A percentile compares a stretch with the other conserved stretches of the same genome.
Evolutionary conservation across 2,797 vertebrate genomes (phyloP).

Genomic region (Platyrinchus mystaceus): DNA sequence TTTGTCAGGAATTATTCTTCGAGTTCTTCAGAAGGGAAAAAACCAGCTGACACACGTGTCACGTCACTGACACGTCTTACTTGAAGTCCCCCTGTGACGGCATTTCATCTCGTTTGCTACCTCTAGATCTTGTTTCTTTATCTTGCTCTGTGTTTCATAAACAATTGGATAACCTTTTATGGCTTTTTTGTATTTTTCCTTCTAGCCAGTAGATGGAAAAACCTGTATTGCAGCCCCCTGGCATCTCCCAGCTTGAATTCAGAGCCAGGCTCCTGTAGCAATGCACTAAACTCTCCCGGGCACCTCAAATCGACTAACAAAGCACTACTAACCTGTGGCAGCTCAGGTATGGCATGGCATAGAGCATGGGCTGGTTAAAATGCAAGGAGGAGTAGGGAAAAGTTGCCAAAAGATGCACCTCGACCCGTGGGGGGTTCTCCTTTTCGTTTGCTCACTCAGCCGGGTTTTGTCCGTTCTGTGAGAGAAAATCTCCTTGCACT

Average conservation of each 20-base stretch:
- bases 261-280: constrained; percentile 82
- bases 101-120: neutral
- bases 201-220: constrained; percentile 91
- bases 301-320: constrained; percentile 98
- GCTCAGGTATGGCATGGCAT: constrained; percentile 91
- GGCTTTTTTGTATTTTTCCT: constrained; percentile 72
- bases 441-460: neutral
- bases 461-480: neutral
- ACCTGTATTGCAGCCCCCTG: constrained; percentile 89
- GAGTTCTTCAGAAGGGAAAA: neutral
- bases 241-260: constrained; percentile 77
- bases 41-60: neutral
- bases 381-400: neutral
- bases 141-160: neutral
- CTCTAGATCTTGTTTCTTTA: neutral
- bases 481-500: constrained; percentile 22
- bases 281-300: constrained; percentile 89
- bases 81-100: neutral
- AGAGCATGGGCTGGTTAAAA: neutral
- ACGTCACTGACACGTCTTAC: neutral
- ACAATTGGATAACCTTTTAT: constrained; percentile 14
- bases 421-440: neutral
- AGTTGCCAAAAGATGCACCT: neutral
- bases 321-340: constrained; percentile 97
- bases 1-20: neutral